Conservation (phyloP, 2,113 vertebrate genomes). For the Indicator indicator region DNA sequence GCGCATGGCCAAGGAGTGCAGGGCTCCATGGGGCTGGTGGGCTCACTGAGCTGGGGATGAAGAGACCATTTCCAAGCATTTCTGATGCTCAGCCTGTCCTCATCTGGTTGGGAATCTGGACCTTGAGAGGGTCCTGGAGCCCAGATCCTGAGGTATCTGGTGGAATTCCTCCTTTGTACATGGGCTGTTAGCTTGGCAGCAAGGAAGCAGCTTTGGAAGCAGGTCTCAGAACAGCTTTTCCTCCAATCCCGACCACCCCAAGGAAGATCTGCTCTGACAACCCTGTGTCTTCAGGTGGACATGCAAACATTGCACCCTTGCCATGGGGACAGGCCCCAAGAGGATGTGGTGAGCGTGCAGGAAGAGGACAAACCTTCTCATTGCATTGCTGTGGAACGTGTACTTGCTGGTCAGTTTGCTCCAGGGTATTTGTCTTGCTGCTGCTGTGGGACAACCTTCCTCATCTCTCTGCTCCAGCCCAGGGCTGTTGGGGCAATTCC, state of each 20-base stretch:
- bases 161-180: not conserved
- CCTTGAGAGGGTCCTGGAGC: not conserved
- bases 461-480: not conserved
- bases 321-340: not conserved
- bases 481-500: not conserved
- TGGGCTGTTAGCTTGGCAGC: not conserved
- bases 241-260: not conserved
- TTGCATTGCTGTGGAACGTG: not conserved
- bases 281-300: rapidly evolving
- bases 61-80: not conserved
- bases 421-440: not conserved
- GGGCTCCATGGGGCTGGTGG: not conserved
- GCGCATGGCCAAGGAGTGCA: rapidly evolving
- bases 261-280: not conserved
- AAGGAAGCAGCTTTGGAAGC: not conserved
- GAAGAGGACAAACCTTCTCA: not conserved
- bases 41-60: rapidly evolving
- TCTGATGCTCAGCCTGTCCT: not conserved
- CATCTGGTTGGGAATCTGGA: not conserved
- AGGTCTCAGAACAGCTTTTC: not conserved
- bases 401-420: not conserved
- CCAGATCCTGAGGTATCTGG: not conserved
- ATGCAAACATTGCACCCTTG: rapidly evolving
- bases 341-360: rapidly evolving
- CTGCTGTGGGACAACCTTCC: not conserved